phyloP scores from a whole-genome alignment of 2,888 invertebrate genomes.

The Phanerotoma sp. region DNA sequence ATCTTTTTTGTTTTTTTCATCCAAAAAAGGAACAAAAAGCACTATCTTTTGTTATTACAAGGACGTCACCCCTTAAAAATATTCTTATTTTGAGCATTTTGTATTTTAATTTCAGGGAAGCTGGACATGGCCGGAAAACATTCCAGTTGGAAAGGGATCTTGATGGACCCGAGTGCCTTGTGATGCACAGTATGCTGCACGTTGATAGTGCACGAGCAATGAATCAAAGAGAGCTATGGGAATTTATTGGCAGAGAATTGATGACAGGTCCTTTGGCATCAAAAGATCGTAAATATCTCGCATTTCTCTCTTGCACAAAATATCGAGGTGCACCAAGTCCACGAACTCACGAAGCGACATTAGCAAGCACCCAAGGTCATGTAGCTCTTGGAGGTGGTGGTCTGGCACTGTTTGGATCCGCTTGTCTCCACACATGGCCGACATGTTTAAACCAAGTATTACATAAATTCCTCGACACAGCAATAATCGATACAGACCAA shows the following conservation, averaged over 20 bases:
- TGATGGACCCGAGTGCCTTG: conserved; percentile 66
- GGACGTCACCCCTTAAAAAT: too few relatives aligned
- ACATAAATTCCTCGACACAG: conserved; percentile 63
- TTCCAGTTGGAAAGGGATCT: conserved; percentile 75
- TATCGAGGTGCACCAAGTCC: conserved; percentile 69
- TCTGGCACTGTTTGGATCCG: conserved; percentile 87
- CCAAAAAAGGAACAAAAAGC: too few relatives aligned
- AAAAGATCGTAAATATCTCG: conserved; percentile 78
- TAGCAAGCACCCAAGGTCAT: conserved; percentile 73
- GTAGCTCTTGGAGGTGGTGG: conserved; percentile 93
- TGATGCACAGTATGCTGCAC: conserved; percentile 73
- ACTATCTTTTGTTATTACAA: too few relatives aligned
- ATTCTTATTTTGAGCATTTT: too few relatives aligned
- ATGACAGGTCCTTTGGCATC: conserved; percentile 62
- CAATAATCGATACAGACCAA: conserved; percentile 69
- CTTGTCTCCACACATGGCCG: conserved; percentile 90
- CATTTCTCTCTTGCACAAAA: conserved; percentile 84
- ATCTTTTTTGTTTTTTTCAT: too few relatives aligned
- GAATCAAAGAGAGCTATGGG: conserved; percentile 81
- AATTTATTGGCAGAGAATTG: conserved; percentile 80
- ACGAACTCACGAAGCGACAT: conserved; percentile 69
- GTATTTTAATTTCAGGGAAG: conserved; percentile 77
- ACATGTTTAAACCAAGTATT: conserved; percentile 65
- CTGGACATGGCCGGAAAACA: conserved; percentile 75
- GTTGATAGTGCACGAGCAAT: conserved; percentile 71